phyloP scores from a whole-genome alignment of 2,113 vertebrate species.

The Herpetotheres cachinnans region DNA sequence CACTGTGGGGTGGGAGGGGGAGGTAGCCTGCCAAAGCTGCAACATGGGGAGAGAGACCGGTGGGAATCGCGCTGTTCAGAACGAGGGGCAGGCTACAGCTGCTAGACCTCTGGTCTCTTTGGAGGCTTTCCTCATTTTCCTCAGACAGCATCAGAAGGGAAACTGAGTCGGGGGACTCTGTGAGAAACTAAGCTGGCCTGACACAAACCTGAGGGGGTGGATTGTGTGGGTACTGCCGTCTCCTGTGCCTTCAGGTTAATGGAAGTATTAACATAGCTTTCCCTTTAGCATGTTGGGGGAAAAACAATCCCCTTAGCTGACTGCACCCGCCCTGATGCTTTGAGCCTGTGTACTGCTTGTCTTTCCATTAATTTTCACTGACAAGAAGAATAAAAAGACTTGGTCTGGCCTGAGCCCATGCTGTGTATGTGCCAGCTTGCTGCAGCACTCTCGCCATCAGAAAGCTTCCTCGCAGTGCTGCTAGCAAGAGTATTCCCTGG shows the following conservation, averaged over 20 bases:
- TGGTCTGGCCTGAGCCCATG: neutral
- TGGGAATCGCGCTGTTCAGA: neutral
- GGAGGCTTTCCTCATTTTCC: neutral
- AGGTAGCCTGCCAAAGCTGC: neutral
- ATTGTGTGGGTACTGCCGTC: neutral
- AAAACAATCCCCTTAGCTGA: neutral
- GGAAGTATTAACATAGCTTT: neutral
- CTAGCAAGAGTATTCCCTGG: neutral
- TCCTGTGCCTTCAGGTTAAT: neutral
- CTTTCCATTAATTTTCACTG: neutral
- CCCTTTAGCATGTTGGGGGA: neutral
- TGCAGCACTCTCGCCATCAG: neutral
- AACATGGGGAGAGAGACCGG: neutral
- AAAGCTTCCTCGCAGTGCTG: neutral
- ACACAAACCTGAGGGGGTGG: neutral
- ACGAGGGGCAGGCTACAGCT: neutral
- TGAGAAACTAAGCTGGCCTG: neutral
- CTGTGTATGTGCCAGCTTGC: neutral
- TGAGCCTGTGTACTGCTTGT: neutral
- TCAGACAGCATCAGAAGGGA: neutral
- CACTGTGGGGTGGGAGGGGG: neutral
- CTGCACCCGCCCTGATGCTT: neutral
- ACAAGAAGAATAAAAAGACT: neutral
- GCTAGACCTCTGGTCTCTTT: neutral
- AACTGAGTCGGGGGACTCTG: neutral